Percentiles rank a stretch among this genome's conserved stretches.
These are phyloP conservation scores for Scylla paramamosain DNA, from an alignment of 1,140 invertebrate genomes.

Conservation along the genomic window DNA sequence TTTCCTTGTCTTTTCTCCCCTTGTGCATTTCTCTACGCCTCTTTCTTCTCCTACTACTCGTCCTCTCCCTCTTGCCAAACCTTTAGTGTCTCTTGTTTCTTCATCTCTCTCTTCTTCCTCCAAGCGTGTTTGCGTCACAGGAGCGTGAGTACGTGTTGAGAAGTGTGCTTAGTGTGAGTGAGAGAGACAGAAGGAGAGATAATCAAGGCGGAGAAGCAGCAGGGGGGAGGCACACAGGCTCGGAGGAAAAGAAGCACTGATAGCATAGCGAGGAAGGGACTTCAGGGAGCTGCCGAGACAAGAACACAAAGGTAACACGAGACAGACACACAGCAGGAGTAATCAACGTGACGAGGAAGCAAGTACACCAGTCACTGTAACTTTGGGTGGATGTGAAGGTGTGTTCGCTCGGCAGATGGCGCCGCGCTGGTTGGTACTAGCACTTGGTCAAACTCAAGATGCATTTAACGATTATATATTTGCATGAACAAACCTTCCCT, in stretches of 20 bases:
- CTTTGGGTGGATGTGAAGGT: too few relatives aligned
- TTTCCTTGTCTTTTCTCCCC: background rate
- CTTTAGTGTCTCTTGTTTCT: too few relatives aligned
- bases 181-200: background rate
- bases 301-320: slow-evolving; percentile 2
- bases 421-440: background rate
- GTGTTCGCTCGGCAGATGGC: background rate
- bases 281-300: background rate
- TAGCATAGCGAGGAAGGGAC: background rate
- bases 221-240: background rate
- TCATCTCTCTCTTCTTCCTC: background rate
- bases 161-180: background rate
- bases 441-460: background rate
- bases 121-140: background rate
- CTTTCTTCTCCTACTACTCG: too few relatives aligned
- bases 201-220: too few relatives aligned
- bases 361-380: background rate
- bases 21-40: too few relatives aligned
- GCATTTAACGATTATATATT: background rate
- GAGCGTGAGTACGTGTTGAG: background rate
- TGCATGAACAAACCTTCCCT: slow-evolving; percentile 26
- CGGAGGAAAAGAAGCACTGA: background rate
- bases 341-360: background rate
- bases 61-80: too few relatives aligned
- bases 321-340: background rate